phyloP scores from a whole-genome alignment of 2,888 invertebrate species.

The Junonia oenone region DNA sequence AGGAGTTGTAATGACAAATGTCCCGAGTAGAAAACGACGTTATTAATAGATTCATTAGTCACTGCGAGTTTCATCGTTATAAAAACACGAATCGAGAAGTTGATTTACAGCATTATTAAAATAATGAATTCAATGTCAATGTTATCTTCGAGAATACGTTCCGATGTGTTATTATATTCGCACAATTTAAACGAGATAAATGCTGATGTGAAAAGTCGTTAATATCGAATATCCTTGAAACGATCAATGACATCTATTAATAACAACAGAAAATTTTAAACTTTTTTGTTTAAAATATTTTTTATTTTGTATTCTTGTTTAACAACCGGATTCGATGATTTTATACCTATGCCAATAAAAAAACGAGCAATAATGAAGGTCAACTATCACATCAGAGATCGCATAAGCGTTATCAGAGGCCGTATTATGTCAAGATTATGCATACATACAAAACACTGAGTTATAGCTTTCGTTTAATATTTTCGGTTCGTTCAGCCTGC shows the following conservation, averaged over 20 bases:
- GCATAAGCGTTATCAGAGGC: neutral
- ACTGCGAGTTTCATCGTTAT: slow-evolving; percentile 11
- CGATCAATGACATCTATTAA: slow-evolving; percentile 40
- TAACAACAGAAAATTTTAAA: slow-evolving; percentile 4
- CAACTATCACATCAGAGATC: neutral
- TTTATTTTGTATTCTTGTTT: slow-evolving; percentile 2
- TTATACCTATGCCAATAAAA: slow-evolving; percentile 1
- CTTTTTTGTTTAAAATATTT: slow-evolving; percentile 2
- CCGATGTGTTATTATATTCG: slow-evolving; percentile 6
- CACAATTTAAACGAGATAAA: slow-evolving; percentile 16
- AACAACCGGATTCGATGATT: slow-evolving; percentile 22
- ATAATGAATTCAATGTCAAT: slow-evolving; percentile 18
- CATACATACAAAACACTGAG: neutral
- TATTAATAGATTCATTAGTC: slow-evolving; percentile 30
- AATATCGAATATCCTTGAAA: slow-evolving; percentile 39
- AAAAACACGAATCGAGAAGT: slow-evolving; percentile 14
- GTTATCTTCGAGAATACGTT: slow-evolving; percentile 9
- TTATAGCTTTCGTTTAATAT: neutral
- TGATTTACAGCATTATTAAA: slow-evolving; percentile 14
- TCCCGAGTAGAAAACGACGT: slow-evolving; percentile 27
- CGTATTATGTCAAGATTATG: no score
- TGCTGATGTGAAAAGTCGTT: slow-evolving; percentile 31
- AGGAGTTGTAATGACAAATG: slow-evolving; percentile 28
- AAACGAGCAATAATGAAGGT: neutral
- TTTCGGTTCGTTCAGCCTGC: neutral